Base-by-base conservation (phyloP, 2,888 invertebrate species). In the Pollenia amentaria region DNA sequence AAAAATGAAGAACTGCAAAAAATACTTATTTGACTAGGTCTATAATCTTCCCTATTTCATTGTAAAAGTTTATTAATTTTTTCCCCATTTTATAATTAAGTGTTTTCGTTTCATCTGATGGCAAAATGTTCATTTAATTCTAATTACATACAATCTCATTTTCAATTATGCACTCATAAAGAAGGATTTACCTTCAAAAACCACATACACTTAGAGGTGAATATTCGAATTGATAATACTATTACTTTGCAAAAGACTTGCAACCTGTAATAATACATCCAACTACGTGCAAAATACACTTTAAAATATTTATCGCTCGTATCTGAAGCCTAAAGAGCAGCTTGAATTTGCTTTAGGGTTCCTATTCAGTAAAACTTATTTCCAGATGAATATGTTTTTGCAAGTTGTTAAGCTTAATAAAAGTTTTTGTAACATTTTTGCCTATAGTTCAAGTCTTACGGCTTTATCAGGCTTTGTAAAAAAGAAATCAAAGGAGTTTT, bases 81-180 rank as follows among this genome's bases (percentile, higher is more conserved):
- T 51, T 51, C 6, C 6, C 7, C 8, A 9, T 14, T n/a, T 51
- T n/a, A 55, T 55, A 3, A 0, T 0, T 6, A 29, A 29, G 29
- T 6, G 6, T 29, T 29, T 29, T 6, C 29, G 6, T 29, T 29
- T 57, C 57, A 57, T 57, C 10, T 51, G n/a, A 12, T 40, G 62
- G 1, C 67, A 51, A 75, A 82, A 60, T 64, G 0, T 77, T 77
- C 57, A 70, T 82, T 64, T 40, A 77, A 72, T 65, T 83, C 48
- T 46, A 83, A 72, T 77, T 83, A 77, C 70, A 55, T 72, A 77
- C 76, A 55, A 29, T 29, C 29, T 8, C 53, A 38, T 16, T 42
- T 38, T 29, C 76, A 70, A 70, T 44, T 51, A 21, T 57, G 18
- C 40, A 72, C 21, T 40, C 62, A 14, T 53, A 18, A 44, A 65